phyloP scores from a whole-genome alignment of 2,888 invertebrate genomes.

The Acrobeloides nanus region DNA sequence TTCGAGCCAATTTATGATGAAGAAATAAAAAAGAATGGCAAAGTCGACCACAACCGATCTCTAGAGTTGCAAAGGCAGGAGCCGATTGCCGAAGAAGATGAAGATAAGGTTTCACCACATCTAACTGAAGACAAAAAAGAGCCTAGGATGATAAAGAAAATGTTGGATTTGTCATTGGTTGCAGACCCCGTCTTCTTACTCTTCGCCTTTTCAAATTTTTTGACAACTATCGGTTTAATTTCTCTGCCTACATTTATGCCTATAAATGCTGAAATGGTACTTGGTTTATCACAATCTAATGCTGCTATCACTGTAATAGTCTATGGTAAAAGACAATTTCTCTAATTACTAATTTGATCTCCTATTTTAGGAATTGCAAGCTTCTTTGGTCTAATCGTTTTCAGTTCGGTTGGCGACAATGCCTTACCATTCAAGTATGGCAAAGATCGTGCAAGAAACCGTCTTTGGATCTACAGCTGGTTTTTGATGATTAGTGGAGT shows the following conservation, averaged over 20 bases:
- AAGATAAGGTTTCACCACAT: too few species aligned
- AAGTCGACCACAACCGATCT: too few species aligned
- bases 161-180: constrained; percentile 78
- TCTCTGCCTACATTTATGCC: constrained; percentile 70
- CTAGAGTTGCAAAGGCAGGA: too few species aligned
- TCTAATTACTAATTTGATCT: background rate
- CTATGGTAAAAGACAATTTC: constrained; percentile 29
- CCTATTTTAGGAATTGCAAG: constrained; percentile 68
- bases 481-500: constrained; percentile 81
- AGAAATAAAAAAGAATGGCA: too few species aligned
- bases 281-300: constrained; percentile 21
- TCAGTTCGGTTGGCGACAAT: constrained; percentile 65
- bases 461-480: constrained; percentile 78
- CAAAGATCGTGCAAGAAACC: constrained; percentile 73
- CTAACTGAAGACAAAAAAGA: too few species aligned
- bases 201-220: constrained; percentile 85
- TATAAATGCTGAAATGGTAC: constrained; percentile 28
- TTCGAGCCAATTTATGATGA: too few species aligned
- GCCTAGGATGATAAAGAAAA: constrained; percentile 56
- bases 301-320: constrained; percentile 34
- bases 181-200: constrained; percentile 78
- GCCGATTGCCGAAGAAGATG: too few species aligned
- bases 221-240: constrained; percentile 87
- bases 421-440: constrained; percentile 60
- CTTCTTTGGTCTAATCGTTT: constrained; percentile 76